Base-by-base conservation (phyloP, 2,888 invertebrate genomes). In the Phengaris alcon region DNA sequence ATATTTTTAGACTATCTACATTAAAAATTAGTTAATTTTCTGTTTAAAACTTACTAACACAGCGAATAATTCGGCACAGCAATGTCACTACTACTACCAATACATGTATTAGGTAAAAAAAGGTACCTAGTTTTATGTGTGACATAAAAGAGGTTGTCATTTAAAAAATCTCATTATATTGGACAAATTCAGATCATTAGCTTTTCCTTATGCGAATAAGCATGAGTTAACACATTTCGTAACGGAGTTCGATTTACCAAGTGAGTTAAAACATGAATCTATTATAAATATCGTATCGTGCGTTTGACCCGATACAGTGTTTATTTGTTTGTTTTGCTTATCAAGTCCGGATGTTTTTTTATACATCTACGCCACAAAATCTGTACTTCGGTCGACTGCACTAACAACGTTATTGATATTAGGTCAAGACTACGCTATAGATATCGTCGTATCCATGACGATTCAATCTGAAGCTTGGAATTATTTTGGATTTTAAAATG, bases 271-370 rank as follows among this genome's bases (percentile, higher is more conserved):
- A 72, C 72, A 72, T 54, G 72, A 72, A 88, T 85, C 82, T 85
- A 89, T 89, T 90, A 84, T 87, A 87, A 87, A 84, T 83, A 85
- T 84, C 88, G 84, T 93, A 90, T 91, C 90, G 90, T 90, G 89
- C 88, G 87, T 88, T 87, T 90, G 91, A 89, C 88, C 90, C 87
- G 92, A 92, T 93, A 93, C 88, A 89, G 87, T 83, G 88, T 87
- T 91, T 93, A 85, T 92, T 93, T 93, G 91, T 93, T 91, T 90
- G 92, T 90, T 88, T 87, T 85, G 87, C 90, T 93, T 93, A 93
- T 93, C 93, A 91, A 88, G 89, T 88, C 93, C 93, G 93, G 93
- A 93, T 93, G 93, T 93, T 93, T 93, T 92, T 93, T 93, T 90
- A 90, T 91, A 91, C 86, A 90, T 92, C 90, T 90, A 89, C 88